Percentiles rank a stretch among this genome's conserved stretches.
Evolutionary conservation across 2,113 vertebrate species (phyloP).

Genomic region (Motacilla tschutschensis): DNA sequence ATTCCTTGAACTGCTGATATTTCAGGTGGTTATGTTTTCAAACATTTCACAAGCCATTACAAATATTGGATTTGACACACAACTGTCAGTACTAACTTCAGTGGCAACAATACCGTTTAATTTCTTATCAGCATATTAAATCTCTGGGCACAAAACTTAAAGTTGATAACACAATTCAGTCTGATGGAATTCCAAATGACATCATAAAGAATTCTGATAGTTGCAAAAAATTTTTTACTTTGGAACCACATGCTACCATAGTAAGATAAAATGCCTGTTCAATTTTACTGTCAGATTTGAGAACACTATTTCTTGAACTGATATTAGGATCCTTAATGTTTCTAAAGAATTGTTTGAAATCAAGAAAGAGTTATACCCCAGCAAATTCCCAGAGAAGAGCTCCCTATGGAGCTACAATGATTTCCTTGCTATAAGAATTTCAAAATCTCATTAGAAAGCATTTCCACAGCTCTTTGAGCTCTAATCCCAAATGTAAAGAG

Average conservation of each 20-base stretch:
- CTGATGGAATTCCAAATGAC: neutral
- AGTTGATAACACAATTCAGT: neutral
- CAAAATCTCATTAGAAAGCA: slow-evolving; percentile 15
- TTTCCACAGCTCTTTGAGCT: neutral
- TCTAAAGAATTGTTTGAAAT: neutral
- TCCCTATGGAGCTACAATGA: neutral
- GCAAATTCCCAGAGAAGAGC: neutral
- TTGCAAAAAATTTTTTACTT: neutral
- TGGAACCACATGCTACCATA: neutral
- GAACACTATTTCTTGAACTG: neutral
- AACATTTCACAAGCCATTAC: neutral
- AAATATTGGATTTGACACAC: neutral
- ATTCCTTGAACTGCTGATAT: neutral
- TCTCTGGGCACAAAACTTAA: neutral
- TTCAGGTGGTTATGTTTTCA: neutral
- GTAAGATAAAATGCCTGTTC: neutral
- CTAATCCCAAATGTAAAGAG: neutral
- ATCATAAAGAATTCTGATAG: neutral
- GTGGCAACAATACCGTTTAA: neutral
- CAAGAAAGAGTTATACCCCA: neutral
- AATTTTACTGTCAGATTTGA: neutral
- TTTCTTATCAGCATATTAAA: neutral
- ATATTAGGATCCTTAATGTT: neutral
- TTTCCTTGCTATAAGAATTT: neutral
- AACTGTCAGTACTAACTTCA: neutral